Conservation (phyloP, 1,140 invertebrate species). For the Psix sp. region DNA sequence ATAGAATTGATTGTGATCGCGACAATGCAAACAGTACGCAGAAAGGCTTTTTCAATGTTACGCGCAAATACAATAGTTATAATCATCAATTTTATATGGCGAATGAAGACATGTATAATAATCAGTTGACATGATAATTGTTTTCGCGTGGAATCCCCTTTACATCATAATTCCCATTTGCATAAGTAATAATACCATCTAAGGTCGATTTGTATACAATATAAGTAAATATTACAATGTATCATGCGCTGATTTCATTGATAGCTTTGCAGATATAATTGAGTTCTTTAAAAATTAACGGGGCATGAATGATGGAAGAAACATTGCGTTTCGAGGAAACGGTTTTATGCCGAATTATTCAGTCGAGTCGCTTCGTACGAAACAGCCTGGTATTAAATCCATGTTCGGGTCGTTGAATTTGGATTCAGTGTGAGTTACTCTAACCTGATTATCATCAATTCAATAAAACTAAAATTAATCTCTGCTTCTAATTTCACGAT, state of each 20-base stretch:
- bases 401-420: no score
- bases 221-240: constrained; percentile 23
- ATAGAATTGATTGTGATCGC: background rate
- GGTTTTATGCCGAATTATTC: constrained; percentile 13
- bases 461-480: no score
- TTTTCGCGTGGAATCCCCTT: constrained; percentile 16
- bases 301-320: constrained; percentile 3
- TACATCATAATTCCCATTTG: constrained; percentile 25
- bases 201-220: constrained; percentile 18
- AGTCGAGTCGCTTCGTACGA: background rate
- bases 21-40: background rate
- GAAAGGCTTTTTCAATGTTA: constrained; percentile 4
- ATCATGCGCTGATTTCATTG: constrained; percentile 18
- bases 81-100: constrained; percentile 11
- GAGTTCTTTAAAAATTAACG: constrained; percentile 32
- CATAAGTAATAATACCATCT: constrained; percentile 25
- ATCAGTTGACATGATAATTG: constrained; percentile 22
- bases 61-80: constrained; percentile 3
- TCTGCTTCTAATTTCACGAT: no score
- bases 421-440: no score
- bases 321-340: background rate
- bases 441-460: no score
- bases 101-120: constrained; percentile 18
- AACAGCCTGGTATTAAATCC: no score
- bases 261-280: constrained; percentile 18